Conservation (phyloP, 2,113 vertebrate genomes). For the Albula glossodonta region DNA sequence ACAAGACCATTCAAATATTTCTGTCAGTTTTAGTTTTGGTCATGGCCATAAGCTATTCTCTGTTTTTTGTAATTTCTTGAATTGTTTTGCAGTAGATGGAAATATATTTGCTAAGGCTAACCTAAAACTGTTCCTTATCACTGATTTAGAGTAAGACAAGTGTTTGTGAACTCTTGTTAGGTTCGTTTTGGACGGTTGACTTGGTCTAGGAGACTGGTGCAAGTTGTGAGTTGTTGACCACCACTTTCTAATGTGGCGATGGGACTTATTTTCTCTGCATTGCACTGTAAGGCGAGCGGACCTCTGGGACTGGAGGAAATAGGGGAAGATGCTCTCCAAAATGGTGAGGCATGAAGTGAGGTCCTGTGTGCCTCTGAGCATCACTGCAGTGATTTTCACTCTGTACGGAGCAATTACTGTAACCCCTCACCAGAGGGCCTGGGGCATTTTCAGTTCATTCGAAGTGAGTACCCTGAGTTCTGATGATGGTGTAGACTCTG, state of each 20-base stretch:
- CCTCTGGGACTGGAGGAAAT: neutral
- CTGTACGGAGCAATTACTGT: neutral
- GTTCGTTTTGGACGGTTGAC: neutral
- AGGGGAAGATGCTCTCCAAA: neutral
- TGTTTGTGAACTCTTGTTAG: too few species aligned
- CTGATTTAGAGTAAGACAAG: too few species aligned
- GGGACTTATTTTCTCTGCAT: conserved; percentile 30
- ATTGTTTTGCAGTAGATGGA: neutral
- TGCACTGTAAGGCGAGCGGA: conserved; percentile 30
- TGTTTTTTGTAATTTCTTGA: neutral
- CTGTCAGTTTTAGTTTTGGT: neutral
- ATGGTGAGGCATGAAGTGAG: conserved; percentile 27
- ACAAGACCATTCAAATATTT: neutral
- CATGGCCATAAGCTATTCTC: neutral
- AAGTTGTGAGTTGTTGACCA: neutral
- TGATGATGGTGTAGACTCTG: neutral
- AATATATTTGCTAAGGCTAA: too few species aligned
- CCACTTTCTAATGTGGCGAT: neutral
- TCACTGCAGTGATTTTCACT: neutral
- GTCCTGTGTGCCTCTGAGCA: neutral
- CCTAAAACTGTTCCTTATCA: too few species aligned
- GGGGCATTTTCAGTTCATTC: neutral
- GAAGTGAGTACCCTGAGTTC: neutral
- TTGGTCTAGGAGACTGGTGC: neutral
- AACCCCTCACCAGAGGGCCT: neutral